Conservation (phyloP, 2,888 invertebrate species). For the Iselma pallidipennis region DNA sequence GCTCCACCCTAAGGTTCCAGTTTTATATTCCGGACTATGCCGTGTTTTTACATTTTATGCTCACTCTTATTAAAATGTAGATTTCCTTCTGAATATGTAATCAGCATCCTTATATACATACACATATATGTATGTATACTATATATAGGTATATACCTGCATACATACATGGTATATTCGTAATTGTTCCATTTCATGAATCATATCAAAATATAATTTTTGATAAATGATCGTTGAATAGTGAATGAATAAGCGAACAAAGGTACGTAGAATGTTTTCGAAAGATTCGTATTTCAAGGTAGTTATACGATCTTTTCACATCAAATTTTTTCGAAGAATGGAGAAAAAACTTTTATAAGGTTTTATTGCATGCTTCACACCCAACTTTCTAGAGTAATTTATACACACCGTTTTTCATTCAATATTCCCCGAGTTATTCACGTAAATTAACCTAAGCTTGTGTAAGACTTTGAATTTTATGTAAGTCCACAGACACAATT, state of each 20-base stretch:
- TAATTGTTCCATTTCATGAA: constrained; percentile 15
- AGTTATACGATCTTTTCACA: too few relatives aligned
- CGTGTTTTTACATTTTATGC: constrained; percentile 28
- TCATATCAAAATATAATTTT: neutral
- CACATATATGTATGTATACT: too few relatives aligned
- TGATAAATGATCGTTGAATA: neutral
- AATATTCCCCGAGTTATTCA: neutral
- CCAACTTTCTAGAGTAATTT: constrained; percentile 15
- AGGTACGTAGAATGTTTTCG: neutral
- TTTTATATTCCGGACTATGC: constrained; percentile 26
- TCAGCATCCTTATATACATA: constrained; percentile 18
- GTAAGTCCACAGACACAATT: neutral
- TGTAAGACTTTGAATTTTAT: neutral
- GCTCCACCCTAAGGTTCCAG: constrained; percentile 7
- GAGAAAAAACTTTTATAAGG: neutral
- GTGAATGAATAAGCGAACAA: neutral
- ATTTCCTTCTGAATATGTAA: constrained; percentile 31
- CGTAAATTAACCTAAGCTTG: constrained; percentile 10
- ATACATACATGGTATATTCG: neutral
- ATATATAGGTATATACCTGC: neutral
- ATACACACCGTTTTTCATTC: constrained; percentile 4
- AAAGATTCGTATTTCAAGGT: neutral
- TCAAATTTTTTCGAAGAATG: neutral
- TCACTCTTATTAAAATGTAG: constrained; percentile 32
- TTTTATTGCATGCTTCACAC: constrained; percentile 3